phyloP scores from a whole-genome alignment of 2,797 vertebrate genomes.

The Acanthiza pusilla region DNA sequence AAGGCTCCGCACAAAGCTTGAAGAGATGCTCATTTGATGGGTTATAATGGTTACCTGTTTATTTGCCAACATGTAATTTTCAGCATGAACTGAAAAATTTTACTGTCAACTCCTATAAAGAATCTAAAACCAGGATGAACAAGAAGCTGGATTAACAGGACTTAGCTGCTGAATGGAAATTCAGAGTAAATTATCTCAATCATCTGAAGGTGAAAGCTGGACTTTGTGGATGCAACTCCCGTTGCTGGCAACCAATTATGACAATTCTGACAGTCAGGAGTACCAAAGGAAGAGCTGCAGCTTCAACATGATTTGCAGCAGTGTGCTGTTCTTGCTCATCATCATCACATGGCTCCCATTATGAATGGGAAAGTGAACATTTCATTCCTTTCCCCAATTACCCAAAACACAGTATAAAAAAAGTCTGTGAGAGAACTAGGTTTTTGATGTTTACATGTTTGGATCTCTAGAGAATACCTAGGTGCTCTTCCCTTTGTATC shows the following conservation, averaged over 20 bases:
- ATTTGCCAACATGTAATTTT: neutral
- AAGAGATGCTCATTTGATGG: neutral
- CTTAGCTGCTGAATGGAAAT: neutral
- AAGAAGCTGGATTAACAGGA: neutral
- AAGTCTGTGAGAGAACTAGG: neutral
- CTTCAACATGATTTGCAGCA: neutral
- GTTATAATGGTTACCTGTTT: constrained; percentile 3
- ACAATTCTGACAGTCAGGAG: neutral
- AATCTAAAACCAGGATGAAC: neutral
- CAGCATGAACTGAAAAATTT: neutral
- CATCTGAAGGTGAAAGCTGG: neutral
- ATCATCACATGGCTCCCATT: neutral
- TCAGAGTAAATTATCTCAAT: neutral
- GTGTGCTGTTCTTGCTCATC: neutral
- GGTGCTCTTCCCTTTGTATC: neutral
- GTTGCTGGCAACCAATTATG: neutral
- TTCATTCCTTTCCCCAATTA: neutral
- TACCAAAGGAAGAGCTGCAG: neutral
- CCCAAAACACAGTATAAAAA: neutral
- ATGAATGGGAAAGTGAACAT: neutral
- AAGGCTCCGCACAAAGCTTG: neutral
- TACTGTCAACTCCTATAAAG: neutral
- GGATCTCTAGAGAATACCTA: neutral
- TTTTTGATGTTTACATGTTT: neutral
- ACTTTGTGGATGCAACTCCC: neutral